Percentiles rank a stretch among this genome's conserved stretches.
phyloP scores from a whole-genome alignment of 2,797 vertebrate species.

The Pyrocephalus nanus region DNA sequence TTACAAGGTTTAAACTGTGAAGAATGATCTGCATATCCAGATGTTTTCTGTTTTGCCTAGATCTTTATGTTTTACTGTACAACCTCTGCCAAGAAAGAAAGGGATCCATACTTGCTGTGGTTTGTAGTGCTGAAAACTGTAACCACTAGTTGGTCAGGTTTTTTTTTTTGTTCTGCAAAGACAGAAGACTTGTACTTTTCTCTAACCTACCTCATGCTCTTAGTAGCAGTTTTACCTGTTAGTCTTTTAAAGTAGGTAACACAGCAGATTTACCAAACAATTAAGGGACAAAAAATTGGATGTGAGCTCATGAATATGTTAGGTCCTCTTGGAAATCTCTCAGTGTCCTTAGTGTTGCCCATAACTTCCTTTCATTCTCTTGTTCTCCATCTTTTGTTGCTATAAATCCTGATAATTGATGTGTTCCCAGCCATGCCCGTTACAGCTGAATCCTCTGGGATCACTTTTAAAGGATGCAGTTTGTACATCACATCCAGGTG shows the following conservation, averaged over 20 bases:
- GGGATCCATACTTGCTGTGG: slow-evolving; percentile 6
- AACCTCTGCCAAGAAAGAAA: slow-evolving; percentile 8
- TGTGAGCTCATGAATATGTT: background rate
- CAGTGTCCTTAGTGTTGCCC: background rate
- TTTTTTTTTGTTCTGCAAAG: background rate
- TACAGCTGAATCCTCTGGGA: background rate
- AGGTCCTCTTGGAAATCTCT: background rate
- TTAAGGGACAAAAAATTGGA: background rate
- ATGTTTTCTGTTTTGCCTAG: slow-evolving; percentile 17
- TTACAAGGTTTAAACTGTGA: slow-evolving; percentile 38
- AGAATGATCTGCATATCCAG: slow-evolving; percentile 47
- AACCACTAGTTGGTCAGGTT: background rate
- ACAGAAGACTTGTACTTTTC: background rate
- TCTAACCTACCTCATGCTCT: background rate
- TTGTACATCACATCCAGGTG: background rate
- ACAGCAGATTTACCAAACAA: background rate
- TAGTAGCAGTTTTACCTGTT: background rate
- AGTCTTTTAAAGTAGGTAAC: background rate
- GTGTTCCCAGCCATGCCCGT: background rate
- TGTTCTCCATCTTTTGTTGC: background rate
- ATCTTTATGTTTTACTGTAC: slow-evolving; percentile 29
- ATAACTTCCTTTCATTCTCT: background rate
- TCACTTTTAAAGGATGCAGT: background rate
- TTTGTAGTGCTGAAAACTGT: slow-evolving; percentile 49
- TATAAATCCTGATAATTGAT: background rate